Evolutionary conservation across 2,113 vertebrate genomes (phyloP), one percentile per base, ranked within the genome.

Genomic region (Macrotus californicus): DNA sequence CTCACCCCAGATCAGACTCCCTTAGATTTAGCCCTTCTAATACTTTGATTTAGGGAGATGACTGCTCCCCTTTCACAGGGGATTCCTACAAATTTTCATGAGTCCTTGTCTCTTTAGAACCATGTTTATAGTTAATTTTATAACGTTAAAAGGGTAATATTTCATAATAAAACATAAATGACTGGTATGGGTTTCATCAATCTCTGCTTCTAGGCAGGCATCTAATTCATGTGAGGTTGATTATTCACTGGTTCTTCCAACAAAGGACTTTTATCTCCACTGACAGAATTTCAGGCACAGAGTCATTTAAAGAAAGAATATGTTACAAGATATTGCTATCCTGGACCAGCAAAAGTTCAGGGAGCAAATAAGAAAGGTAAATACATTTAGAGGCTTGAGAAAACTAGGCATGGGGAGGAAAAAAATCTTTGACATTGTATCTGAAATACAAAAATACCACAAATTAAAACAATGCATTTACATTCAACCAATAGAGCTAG

Each of bases 11-110:
- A 22, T 66, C 13, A 77, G 36, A 59, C 3, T 39, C n/a, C 54
- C 8, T 21, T 77, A 48, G 12, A 34, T 54, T 82, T 54, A 86
- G 31, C 18, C 4, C 0, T 50, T 21, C 1, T n/a, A n/a, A 56
- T 26, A 34, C 2, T 31, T 56, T 39, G 8, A 50, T 79, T 79
- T 73, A 89, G 22, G 24, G 43, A 59, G 2, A 29, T 66, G 48
- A 43, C 5, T 29, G 93, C 13, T 66, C 2, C 7, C 11, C 1
- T 70, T 7, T 2, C 0, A 52, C 6, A 36, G 15, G 9, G 13
- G 18, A 59, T 48, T 82, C 5, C 31, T 70, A 66, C 59, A 39
- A 87, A 22, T 14, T 73, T 75, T 61, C 41, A 29, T 72, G 8
- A 22, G 1, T 24, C 76, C 0, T 69, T 6, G 87, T 89, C 22